phyloP scores from a whole-genome alignment of 1,140 invertebrate species.

The Thalassaphorura encarpata region DNA sequence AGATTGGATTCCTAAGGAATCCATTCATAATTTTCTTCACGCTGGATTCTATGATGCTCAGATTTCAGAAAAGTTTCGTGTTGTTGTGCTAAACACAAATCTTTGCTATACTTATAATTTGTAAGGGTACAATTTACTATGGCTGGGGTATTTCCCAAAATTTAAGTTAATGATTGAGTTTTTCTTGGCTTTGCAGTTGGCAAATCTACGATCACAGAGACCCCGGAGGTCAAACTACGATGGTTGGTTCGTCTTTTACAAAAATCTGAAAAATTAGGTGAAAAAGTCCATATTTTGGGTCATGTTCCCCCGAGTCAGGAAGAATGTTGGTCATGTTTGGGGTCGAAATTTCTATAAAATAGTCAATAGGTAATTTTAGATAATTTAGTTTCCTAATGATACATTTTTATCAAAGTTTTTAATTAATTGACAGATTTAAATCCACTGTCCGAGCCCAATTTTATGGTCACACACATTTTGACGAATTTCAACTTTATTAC shows the following conservation, averaged over 20 bases:
- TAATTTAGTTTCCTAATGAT: constrained; percentile 19
- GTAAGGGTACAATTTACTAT: constrained; percentile 27
- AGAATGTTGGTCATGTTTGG: constrained; percentile 41
- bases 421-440: constrained; percentile 19
- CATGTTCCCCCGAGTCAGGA: constrained; percentile 28
- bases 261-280: constrained; percentile 9
- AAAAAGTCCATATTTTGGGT: constrained; percentile 27
- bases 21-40: constrained; percentile 36
- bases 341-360: constrained; percentile 40
- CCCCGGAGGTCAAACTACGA: constrained; percentile 24
- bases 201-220: constrained; percentile 49
- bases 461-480: constrained; percentile 43
- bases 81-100: constrained; percentile 49
- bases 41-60: constrained; percentile 46
- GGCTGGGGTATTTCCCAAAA: not conserved
- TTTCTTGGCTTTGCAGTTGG: constrained; percentile 41
- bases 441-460: constrained; percentile 22
- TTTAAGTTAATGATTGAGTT: not conserved
- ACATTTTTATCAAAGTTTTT: not conserved
- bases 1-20: constrained; percentile 38
- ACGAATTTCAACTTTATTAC: constrained; percentile 39
- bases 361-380: constrained; percentile 35
- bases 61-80: constrained; percentile 40
- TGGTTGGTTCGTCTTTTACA: constrained; percentile 19
- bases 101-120: constrained; percentile 45